Base-by-base conservation (phyloP, 2,113 vertebrate species). In the Eurystomus gularis region DNA sequence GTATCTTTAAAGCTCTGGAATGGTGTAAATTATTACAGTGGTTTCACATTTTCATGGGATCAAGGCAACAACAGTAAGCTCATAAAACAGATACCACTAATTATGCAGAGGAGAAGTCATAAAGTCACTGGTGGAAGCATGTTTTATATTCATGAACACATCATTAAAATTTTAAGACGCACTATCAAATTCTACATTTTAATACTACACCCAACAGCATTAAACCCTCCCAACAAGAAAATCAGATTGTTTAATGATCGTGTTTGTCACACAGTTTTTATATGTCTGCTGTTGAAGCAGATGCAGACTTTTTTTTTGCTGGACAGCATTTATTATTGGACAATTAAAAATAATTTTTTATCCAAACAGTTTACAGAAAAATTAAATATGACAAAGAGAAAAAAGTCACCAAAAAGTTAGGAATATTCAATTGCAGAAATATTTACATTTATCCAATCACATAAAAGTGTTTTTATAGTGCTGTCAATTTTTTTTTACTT, bases 11-110 rank as follows among this genome's bases (percentile, higher is more conserved):
- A 97, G 92, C 76, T 94, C 76, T 95, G 94, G 91, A 97, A 97
- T 94, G 93, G 98, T 98, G 97, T 97, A 98, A 98, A 98, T 98
- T 98, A 98, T 98, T 98, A 98, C 96, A 98, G 97, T 97, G 98
- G 97, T 98, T 98, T 98, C 97, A 98, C 96, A 92, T 98, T 98
- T 98, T 98, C 98, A 98, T 97, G 96, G 94, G 97, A 98, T 98
- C 97, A 98, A 98, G 98, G 97, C 98, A 98, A 98, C 97, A 98
- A 98, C 98, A 98, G 97, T 98, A 98, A 98, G 97, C 98, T 98
- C 98, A 98, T 98, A 98, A 98, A 98, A 98, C 97, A 98, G 98
- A 98, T 98, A 98, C 97, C 97, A 98, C 98, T 98, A 98, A 98
- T 98, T 98, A 98, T 98, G 97, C 97, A 98, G 98, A 98, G 96